Evolutionary conservation across 2,888 invertebrate species (phyloP).

Genomic region (Ichneumoninae sp.): DNA sequence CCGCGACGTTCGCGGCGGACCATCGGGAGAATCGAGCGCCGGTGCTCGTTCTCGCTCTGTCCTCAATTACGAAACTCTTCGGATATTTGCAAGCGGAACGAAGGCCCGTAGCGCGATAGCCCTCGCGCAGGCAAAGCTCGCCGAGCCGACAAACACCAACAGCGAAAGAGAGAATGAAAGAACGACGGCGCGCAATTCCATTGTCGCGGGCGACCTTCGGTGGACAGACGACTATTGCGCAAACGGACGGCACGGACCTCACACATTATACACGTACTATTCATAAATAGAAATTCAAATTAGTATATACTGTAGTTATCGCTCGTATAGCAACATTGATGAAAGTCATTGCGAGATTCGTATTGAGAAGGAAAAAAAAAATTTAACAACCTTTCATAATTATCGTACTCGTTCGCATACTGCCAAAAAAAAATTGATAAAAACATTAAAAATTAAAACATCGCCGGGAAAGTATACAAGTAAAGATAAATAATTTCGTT

Average conservation of each 20-base stretch:
- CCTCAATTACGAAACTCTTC: slow-evolving; percentile 71
- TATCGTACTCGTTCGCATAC: slow-evolving; percentile 53
- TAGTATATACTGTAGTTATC: slow-evolving; percentile 61
- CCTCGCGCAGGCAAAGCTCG: slow-evolving; percentile 61
- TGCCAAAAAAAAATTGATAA: slow-evolving; percentile 36
- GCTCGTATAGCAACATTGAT: slow-evolving; percentile 57
- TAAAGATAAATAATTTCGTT: slow-evolving; percentile 47
- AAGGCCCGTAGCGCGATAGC: slow-evolving; percentile 61
- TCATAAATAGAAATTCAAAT: slow-evolving; percentile 62
- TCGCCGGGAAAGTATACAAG: slow-evolving; percentile 44
- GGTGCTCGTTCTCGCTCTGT: slow-evolving; percentile 61
- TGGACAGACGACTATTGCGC: slow-evolving; percentile 71
- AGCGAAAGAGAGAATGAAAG: slow-evolving; percentile 54
- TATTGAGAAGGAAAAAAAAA: slow-evolving; percentile 30
- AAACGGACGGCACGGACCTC: slow-evolving; percentile 74
- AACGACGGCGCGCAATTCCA: slow-evolving; percentile 70
- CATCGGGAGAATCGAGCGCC: slow-evolving; percentile 7
- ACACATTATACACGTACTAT: slow-evolving; percentile 65
- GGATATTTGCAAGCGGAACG: slow-evolving; percentile 72
- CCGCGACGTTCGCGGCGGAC: slow-evolving; percentile 17
- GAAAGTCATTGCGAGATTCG: slow-evolving; percentile 68
- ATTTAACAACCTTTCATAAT: slow-evolving; percentile 50
- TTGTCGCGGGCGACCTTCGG: slow-evolving; percentile 75
- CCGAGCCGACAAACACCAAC: slow-evolving; percentile 35
- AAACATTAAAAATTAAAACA: slow-evolving; percentile 32